phyloP scores from a whole-genome alignment of 2,797 vertebrate species.

The Sardinella longiceps region DNA sequence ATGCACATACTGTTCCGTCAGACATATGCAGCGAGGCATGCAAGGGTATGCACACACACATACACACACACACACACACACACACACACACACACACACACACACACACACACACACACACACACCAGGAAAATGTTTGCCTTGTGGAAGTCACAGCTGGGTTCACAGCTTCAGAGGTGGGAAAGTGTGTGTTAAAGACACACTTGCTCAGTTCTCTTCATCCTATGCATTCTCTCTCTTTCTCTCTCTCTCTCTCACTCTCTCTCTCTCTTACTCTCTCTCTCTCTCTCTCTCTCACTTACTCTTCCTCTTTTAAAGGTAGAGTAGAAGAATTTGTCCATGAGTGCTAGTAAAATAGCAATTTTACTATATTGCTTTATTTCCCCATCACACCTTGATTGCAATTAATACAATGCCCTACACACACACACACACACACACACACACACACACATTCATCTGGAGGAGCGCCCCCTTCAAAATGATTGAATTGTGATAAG shows the following conservation, averaged over 20 bases:
- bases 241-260: neutral
- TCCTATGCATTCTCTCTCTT: neutral
- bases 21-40: neutral
- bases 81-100: neutral
- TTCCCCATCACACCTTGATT: too few relatives aligned
- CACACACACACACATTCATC: too few relatives aligned
- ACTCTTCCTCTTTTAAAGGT: neutral
- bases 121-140: constrained; percentile 28
- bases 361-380: too few relatives aligned
- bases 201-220: neutral
- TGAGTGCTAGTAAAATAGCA: too few relatives aligned
- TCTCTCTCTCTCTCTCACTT: neutral
- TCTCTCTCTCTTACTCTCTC: neutral
- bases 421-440: too few relatives aligned
- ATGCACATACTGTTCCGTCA: neutral
- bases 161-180: constrained; percentile 31
- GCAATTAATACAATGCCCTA: too few relatives aligned
- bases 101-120: neutral
- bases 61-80: constrained; percentile 11
- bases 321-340: too few relatives aligned
- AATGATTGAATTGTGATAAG: too few relatives aligned
- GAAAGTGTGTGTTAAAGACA: constrained; percentile 22
- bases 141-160: constrained; percentile 30
- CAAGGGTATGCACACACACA: neutral
- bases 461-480: too few relatives aligned